phyloP scores from a whole-genome alignment of 2,113 vertebrate genomes.

The Sprattus sprattus region DNA sequence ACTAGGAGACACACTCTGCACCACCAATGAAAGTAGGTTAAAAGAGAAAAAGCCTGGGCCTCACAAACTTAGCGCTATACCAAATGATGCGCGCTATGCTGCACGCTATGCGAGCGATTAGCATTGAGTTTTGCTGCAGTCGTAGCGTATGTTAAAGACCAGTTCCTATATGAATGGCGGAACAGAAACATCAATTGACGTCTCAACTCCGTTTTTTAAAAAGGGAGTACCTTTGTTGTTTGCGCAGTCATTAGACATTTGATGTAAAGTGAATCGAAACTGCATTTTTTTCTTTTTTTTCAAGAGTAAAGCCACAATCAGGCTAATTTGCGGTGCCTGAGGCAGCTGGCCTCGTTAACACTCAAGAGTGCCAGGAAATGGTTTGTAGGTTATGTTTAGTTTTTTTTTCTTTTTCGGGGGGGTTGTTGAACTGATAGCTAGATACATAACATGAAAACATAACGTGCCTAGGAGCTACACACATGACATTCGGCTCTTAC shows the following conservation, averaged over 20 bases:
- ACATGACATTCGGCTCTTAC: not conserved
- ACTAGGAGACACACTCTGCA: not conserved
- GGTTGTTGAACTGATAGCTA: not conserved
- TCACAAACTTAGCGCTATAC: not conserved
- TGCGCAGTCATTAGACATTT: conserved; percentile 3
- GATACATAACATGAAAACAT: not conserved
- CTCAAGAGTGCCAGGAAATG: conserved; percentile 66
- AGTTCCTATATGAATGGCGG: not conserved
- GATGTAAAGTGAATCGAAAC: not conserved
- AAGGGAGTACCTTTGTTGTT: not conserved
- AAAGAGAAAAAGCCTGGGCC: not conserved
- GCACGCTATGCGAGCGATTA: too few relatives aligned
- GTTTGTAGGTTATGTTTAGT: conserved; percentile 58
- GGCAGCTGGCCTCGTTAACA: conserved; percentile 57
- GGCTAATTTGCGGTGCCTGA: not conserved
- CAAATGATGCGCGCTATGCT: too few relatives aligned
- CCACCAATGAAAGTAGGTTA: not conserved
- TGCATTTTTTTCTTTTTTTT: not conserved
- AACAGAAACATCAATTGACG: not conserved
- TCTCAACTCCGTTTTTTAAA: not conserved
- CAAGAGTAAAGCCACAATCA: conserved; percentile 3
- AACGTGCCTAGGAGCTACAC: too few relatives aligned
- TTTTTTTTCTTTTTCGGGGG: conserved; percentile 52
- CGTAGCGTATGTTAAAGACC: too few relatives aligned
- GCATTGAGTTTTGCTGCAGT: too few relatives aligned